Base-by-base conservation (phyloP, 2,797 vertebrate genomes). In the Botia almorhae region DNA sequence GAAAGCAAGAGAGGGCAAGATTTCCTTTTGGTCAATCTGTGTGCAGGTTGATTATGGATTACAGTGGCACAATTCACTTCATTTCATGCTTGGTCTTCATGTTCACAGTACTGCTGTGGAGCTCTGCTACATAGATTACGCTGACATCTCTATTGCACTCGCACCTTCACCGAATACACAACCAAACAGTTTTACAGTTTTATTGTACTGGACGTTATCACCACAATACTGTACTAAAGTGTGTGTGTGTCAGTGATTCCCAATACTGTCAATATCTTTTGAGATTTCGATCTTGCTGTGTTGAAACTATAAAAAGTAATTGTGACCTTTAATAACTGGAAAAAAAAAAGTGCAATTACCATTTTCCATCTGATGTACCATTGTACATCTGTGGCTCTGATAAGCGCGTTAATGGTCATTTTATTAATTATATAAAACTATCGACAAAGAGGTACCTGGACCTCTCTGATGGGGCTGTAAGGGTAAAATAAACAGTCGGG, bases 11-110 rank as follows among this genome's bases (percentile, higher is more conserved):
- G 75, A 33, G 21, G 11, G 60, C 33, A 48, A 76, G 56, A 79
- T 64, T 70, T 33, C 58, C 76, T 71, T 48, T 53, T 79, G 84
- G 90, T 91, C 88, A 85, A 90, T 89, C 85, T 74, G 83, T 82
- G 83, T 78, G 87, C 82, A 82, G 84, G 77, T 71, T 80, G 43
- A 89, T 90, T 88, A 89, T 81, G 85, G 88, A 90, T 89, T 87
- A 84, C 84, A 87, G 73, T 86, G 81, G 78, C 74, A 85, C 80
- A 85, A 87, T 81, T 89, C 65, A 82, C 85, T 88, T 84, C 70
- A 89, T 86, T 90, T 88, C 85, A 90, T 87, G 83, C 85, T 80
- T 55, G 70, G 83, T 87, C 71, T 60, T 80, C 81, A 60, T 80
- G 56, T 84, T 72, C 67, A 60, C 43, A 60, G 65, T 56, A 78